Conservation (phyloP, 92 coral and sea anemone genomes). For the Micromussa lordhowensis region DNA sequence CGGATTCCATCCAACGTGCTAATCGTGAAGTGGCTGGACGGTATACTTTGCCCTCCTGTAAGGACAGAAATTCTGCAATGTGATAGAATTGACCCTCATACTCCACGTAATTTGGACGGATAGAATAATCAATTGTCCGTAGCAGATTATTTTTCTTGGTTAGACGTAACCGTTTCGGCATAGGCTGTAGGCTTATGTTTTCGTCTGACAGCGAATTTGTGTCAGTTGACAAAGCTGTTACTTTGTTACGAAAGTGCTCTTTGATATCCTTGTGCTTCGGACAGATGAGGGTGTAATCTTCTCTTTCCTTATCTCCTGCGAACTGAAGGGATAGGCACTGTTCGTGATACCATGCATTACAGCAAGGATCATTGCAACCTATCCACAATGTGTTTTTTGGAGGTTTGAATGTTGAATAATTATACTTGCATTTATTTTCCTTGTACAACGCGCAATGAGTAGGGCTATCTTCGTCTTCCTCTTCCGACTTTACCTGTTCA, state of each 20-base stretch:
- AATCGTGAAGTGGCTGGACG: conserved; percentile 54
- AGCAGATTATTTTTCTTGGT: neutral
- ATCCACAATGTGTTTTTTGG: conserved; percentile 52
- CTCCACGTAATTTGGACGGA: conserved; percentile 57
- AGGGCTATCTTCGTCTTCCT: conserved; percentile 39
- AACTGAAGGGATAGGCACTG: conserved; percentile 47
- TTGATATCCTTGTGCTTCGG: conserved; percentile 44
- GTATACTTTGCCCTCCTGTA: conserved; percentile 61
- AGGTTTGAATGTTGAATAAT: conserved; percentile 35
- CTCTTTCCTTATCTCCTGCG: conserved; percentile 20
- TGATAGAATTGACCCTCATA: conserved; percentile 50
- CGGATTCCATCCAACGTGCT: conserved; percentile 47
- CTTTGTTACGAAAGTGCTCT: conserved; percentile 45
- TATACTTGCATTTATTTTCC: conserved; percentile 50
- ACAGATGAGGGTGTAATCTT: conserved; percentile 49
- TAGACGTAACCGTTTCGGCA: conserved; percentile 21
- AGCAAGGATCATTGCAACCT: conserved; percentile 47
- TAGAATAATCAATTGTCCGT: neutral
- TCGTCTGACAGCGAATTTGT: conserved; percentile 29
- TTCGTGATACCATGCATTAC: conserved; percentile 56
- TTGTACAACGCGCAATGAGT: conserved; percentile 44
- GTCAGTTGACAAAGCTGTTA: conserved; percentile 48
- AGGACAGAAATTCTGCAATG: conserved; percentile 59
- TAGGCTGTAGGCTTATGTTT: conserved; percentile 16
- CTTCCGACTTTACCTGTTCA: conserved; percentile 1